Base-by-base conservation (phyloP, 2,797 vertebrate genomes). In the Aeoliscus strigatus region DNA sequence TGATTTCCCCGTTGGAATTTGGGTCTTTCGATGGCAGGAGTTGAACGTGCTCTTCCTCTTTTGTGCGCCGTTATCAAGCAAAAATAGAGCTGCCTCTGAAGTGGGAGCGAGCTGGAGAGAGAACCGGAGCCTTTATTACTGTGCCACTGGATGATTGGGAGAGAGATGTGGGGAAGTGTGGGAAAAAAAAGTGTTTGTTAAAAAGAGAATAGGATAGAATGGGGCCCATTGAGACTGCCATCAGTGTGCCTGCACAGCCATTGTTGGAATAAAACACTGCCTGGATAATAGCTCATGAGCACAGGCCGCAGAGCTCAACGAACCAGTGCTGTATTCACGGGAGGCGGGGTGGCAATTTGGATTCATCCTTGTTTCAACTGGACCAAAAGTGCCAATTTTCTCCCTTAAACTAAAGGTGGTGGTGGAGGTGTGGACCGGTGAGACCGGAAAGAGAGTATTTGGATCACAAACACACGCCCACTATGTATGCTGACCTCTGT, bases 331-430 rank as follows among this genome's bases (percentile, higher is more conserved):
- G 61, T 46, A 57, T 77, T 84, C 73, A 67, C 34, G 47, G 1
- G 23, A 66, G 23, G 12, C 29, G 53, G 35, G 61, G 53, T 49
- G 64, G 35, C 4, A 66, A 36, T 63, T 83, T 78, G 73, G 83
- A 86, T 86, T 68, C 73, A 82, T 84, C 74, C 65, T 66, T 66
- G 60, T 88, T 84, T 79, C 69, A 82, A 73, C 85, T 80, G 60
- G 55, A 57, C 72, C 65, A 76, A 70, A 75, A 75, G 84, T 85
- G 30, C 13, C 44, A 62, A 41, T 21, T 25, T 59, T 18, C n/a
- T n/a, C n/a, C n/a, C n/a, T n/a, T n/a, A n/a, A n/a, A n/a, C n/a
- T n/a, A n/a, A n/a, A n/a, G n/a, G n/a, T n/a, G 42, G 39, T 51
- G 50, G 38, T 53, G 46, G 65, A 42, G 36, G 28, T 14, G 18